phyloP scores from a whole-genome alignment of 2,797 vertebrate genomes.

The Coendou prehensilis region DNA sequence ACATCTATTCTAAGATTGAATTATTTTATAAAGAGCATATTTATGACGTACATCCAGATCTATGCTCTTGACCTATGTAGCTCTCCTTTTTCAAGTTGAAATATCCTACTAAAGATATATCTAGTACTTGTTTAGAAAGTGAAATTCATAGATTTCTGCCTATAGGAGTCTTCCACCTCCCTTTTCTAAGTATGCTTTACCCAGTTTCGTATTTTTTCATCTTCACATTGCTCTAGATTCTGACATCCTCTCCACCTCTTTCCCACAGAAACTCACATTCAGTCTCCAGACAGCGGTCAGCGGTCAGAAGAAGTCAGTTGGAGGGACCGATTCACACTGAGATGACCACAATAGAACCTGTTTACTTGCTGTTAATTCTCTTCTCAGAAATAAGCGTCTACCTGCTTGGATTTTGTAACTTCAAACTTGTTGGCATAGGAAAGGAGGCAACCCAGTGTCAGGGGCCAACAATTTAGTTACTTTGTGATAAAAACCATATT shows the following conservation, averaged over 20 bases:
- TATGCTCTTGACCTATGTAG: neutral
- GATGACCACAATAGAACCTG: conserved; percentile 57
- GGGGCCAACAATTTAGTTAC: conserved; percentile 50
- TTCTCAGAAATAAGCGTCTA: conserved; percentile 46
- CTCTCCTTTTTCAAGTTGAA: neutral
- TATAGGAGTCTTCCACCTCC: neutral
- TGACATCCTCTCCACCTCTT: neutral
- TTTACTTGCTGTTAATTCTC: conserved; percentile 73
- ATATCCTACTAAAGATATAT: neutral
- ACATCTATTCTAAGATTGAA: neutral
- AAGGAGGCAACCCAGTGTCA: conserved; percentile 43
- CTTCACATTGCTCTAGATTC: conserved; percentile 11
- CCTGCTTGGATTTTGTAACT: conserved; percentile 65
- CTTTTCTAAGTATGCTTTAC: neutral
- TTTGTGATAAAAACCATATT: conserved; percentile 61
- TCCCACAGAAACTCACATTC: conserved; percentile 4
- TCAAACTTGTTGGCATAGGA: conserved; percentile 61
- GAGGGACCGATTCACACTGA: conserved; percentile 59
- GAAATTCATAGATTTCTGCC: neutral
- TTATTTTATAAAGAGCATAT: neutral
- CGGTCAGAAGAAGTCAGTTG: conserved; percentile 68
- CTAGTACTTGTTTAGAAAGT: neutral
- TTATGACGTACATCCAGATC: neutral
- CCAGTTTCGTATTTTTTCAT: neutral
- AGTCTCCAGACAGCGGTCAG: conserved; percentile 36